Evolutionary conservation across 2,888 invertebrate species (phyloP).

Genomic region (Lasioglossum leucozonium): DNA sequence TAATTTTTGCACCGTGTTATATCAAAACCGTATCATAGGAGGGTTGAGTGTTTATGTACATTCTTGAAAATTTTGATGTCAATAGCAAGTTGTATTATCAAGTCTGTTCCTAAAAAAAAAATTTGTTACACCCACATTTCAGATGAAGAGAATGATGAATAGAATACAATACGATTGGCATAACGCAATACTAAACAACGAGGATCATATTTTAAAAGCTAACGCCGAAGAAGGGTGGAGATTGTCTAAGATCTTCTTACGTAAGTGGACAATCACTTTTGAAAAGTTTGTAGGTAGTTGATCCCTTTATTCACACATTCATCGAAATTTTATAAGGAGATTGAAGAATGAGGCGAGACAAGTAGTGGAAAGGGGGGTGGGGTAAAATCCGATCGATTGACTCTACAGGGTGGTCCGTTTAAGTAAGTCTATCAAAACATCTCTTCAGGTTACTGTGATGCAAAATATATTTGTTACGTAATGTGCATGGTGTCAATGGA

Average conservation of each 20-base stretch:
- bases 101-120: too few species aligned
- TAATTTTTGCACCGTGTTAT: neutral
- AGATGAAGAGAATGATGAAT: neutral
- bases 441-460: too few species aligned
- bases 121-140: neutral
- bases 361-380: fast-evolving
- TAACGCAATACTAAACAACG: neutral
- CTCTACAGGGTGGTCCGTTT: too few species aligned
- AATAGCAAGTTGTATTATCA: neutral
- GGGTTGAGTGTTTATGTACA: neutral
- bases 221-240: neutral
- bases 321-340: too few species aligned
- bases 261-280: neutral
- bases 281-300: too few species aligned
- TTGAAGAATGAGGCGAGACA: too few species aligned
- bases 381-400: too few species aligned
- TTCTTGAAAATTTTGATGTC: neutral
- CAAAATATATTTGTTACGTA: too few species aligned
- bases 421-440: too few species aligned
- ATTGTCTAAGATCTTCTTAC: neutral
- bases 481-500: too few species aligned
- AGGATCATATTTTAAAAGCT: neutral
- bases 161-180: slow-evolving; percentile 5
- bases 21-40: too few species aligned
- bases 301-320: too few species aligned